Evolutionary conservation across 2,888 invertebrate genomes (phyloP), one percentile per base, ranked within the genome.

Genomic region (Trichopoda pennipes): DNA sequence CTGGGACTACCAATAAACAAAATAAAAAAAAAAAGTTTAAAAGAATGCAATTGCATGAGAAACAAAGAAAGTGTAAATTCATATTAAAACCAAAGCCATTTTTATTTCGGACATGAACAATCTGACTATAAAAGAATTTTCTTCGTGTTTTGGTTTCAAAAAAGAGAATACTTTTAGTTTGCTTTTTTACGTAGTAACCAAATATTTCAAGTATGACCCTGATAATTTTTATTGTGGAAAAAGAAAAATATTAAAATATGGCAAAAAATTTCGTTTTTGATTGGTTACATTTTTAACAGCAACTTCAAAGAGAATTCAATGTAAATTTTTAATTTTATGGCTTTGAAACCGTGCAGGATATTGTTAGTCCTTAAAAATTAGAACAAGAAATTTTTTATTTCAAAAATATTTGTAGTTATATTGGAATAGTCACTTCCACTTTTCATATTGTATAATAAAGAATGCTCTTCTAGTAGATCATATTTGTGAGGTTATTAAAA

Each of bases 21-120:
- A 32, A n/a, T n/a, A n/a, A 16, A 56, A 35, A 32, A 9, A n/a
- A 56, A 10, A 42, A 17, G 28, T 44, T 55, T 42, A 23, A 55
- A 68, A 14, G 28, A 32, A n/a, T 60, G 14, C 35, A 60, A 21
- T 49, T 35, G 49, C 38, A 49, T 38, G 38, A 0, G 9, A 70
- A 49, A 70, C 49, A 58, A 60, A 51, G 19, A 56, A 49, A 58
- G 58, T 23, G n/a, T 7, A 49, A 49, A 49, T 70, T 70, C 23
- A 38, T 49, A n/a, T 49, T 49, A 10, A 70, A 49, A n/a, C 49
- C 9, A 19, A 3, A 44, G 19, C 8, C 23, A 47, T 17, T 7
- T 32, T n/a, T 17, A 19, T 70, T 44, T 19, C 14, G 17, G 14
- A 32, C 56, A 69, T 19, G 56, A 49, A 12, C 47, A 58, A 70